Percentiles rank a stretch among this genome's conserved stretches.
Conservation (phyloP, 2,888 invertebrate species). For the Andrena trimmerana region DNA sequence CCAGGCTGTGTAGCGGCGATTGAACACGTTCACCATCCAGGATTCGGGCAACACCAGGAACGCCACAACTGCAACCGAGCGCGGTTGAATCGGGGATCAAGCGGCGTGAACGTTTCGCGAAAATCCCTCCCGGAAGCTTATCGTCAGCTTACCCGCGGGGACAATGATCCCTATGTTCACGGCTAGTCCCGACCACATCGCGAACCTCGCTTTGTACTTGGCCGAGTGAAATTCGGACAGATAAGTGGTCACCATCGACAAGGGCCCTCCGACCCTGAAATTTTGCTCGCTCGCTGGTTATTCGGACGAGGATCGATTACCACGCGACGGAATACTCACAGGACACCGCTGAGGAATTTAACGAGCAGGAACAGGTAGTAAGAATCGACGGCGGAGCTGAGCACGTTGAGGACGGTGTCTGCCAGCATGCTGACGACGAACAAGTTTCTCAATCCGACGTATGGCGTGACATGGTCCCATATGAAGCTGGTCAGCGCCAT, state of each 20-base stretch:
- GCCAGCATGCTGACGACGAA: conserved; percentile 89
- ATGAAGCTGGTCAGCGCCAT: conserved; percentile 91
- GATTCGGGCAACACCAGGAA: conserved; percentile 84
- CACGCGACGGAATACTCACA: conserved; percentile 87
- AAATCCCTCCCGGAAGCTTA: background rate
- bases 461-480: conserved; percentile 92
- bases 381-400: conserved; percentile 89
- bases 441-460: conserved; percentile 89
- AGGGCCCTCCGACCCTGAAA: conserved; percentile 89
- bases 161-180: conserved; percentile 88
- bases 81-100: too few relatives aligned
- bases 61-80: conserved; percentile 81
- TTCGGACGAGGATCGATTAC: background rate
- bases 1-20: conserved; percentile 84
- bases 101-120: too few relatives aligned
- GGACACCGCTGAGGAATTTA: conserved; percentile 91
- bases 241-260: conserved; percentile 90
- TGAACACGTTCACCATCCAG: conserved; percentile 69
- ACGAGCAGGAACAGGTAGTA: conserved; percentile 89
- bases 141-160: conserved; percentile 86
- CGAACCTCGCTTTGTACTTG: conserved; percentile 88
- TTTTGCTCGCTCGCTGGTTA: background rate
- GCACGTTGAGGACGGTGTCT: conserved; percentile 88
- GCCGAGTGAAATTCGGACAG: conserved; percentile 91
- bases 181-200: conserved; percentile 89